Conservation (phyloP, 2,797 vertebrate genomes). For the Alectoris magna region DNA sequence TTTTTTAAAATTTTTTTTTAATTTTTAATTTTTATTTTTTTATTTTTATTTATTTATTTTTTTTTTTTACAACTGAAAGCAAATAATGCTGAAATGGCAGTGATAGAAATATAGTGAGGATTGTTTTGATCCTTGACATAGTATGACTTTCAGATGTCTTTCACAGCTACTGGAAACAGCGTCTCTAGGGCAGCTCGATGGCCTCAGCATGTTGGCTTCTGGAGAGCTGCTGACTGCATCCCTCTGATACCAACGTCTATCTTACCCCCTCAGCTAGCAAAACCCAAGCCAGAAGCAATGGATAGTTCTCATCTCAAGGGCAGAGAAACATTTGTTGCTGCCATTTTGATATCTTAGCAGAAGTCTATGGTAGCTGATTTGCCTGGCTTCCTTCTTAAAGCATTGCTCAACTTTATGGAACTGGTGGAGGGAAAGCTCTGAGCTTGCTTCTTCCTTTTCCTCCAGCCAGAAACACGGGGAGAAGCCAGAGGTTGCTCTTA, state of each 20-base stretch:
- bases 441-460: background rate
- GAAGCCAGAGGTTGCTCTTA: background rate
- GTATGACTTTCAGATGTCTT: background rate
- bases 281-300: background rate
- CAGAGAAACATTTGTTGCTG: background rate
- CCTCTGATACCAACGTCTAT: background rate
- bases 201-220: background rate
- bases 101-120: background rate
- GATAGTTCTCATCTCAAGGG: background rate
- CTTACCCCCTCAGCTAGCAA: background rate
- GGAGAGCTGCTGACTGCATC: background rate
- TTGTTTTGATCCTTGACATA: background rate
- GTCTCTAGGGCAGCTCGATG: background rate
- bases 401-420: background rate
- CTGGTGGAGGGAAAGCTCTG: background rate
- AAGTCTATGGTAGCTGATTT: background rate
- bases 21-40: background rate
- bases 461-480: background rate
- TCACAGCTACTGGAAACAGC: background rate
- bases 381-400: background rate
- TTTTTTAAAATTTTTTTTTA: no score
- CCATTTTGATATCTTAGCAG: background rate
- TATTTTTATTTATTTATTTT: background rate
- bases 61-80: background rate
- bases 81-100: background rate